Conservation (phyloP, 2,888 invertebrate species). For the Ypsolopha scabrella region DNA sequence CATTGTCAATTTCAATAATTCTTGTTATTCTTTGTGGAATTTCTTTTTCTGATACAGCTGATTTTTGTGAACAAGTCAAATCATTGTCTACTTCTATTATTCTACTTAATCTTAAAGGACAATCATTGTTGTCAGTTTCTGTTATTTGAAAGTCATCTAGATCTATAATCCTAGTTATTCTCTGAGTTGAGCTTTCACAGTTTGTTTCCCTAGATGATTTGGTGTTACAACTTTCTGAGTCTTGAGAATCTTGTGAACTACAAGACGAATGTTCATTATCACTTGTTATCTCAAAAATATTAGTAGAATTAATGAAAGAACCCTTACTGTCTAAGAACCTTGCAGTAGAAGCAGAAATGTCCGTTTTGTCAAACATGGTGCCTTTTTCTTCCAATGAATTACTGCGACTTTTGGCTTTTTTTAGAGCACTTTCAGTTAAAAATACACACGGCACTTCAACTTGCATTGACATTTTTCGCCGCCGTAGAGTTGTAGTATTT, state of each 20-base stretch:
- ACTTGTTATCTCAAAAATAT: conserved; percentile 28
- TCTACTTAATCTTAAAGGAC: conserved; percentile 3
- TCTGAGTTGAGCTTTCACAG: conserved; percentile 40
- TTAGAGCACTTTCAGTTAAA: conserved; percentile 57
- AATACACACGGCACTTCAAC: conserved; percentile 67
- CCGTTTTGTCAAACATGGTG: conserved; percentile 39
- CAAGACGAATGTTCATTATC: conserved; percentile 19
- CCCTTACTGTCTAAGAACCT: conserved; percentile 40
- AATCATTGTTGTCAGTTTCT: conserved; percentile 5
- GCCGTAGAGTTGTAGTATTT: conserved; percentile 33
- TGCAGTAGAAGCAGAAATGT: conserved; percentile 36
- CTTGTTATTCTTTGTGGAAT: conserved; percentile 50
- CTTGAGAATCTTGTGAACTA: conserved; percentile 8
- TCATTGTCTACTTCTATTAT: conserved; percentile 4
- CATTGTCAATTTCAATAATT: conserved; percentile 58
- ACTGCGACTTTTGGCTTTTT: conserved; percentile 56
- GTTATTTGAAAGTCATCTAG: conserved; percentile 29
- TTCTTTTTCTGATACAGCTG: conserved; percentile 25
- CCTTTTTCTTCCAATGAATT: conserved; percentile 59
- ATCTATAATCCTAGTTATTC: conserved; percentile 56
- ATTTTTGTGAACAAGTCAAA: not conserved
- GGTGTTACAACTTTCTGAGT: conserved; percentile 29
- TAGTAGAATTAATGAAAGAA: conserved; percentile 34
- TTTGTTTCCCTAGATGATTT: conserved; percentile 21
- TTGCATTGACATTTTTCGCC: conserved; percentile 66